Evolutionary conservation across 2,797 vertebrate genomes (phyloP), one percentile per base, ranked within the genome.

Genomic region (Sternarchorhynchus goeldii): DNA sequence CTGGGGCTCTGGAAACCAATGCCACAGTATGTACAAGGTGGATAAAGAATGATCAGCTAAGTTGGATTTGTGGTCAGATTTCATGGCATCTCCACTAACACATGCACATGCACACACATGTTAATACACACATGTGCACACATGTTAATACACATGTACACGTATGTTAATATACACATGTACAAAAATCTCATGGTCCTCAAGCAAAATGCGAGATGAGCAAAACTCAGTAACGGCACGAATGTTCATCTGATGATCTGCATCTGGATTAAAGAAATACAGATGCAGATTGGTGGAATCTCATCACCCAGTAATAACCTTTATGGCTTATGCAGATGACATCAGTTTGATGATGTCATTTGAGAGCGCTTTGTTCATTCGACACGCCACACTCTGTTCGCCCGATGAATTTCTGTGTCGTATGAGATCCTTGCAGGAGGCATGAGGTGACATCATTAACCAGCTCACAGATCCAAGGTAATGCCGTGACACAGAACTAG

Each of bases 341-440:
- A 73, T 76, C 79, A 57, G 86, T 90, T 89, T 90, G 88, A 93
- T 88, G 89, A 88, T 81, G 86, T 86, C 85, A 88, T 91, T 91
- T 91, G 89, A 92, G 87, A 91, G 90, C 88, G 88, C 89, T 86
- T 91, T 50, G 10, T 93, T 92, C 92, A 90, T 92, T 91, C 88
- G 86, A 80, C 67, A 62, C 81, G 56, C 86, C 86, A 84, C 81
- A 76, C 86, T 83, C 86, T 86, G 88, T 89, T 89, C 90, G 89
- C 90, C 90, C 89, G 89, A 90, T 91, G 90, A 63, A 64, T 76
- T 62, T 72, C 85, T 5, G 78, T 90, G 89, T 92, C 91, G 91
- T 87, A 85, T 5, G 84, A 84, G 88, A 90, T 81, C 83, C 86
- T 29, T 85, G 90, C 86, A 88, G 25, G 36, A 82, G 25, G 45